Conservation (phyloP, 2,888 invertebrate genomes). For the Acrobasis repandana region DNA sequence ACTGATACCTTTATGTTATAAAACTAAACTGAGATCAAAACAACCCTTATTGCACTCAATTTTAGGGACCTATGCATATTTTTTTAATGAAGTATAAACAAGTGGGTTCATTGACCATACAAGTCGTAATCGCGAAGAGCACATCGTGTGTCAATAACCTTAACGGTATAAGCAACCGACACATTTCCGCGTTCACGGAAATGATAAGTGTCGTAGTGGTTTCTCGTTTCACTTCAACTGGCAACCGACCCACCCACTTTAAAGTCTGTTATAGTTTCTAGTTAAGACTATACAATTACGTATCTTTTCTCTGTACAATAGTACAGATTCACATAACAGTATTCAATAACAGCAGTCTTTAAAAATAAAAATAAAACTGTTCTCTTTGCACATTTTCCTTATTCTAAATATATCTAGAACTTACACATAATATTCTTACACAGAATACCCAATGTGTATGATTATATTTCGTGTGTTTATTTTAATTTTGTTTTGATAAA, state of each 20-base stretch:
- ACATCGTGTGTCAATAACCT: conserved; percentile 1
- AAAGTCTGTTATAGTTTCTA: conserved; percentile 19
- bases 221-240: conserved; percentile 7
- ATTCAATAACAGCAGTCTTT: too few species aligned
- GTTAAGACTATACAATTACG: not conserved
- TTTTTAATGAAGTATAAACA: too few species aligned
- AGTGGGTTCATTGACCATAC: not conserved
- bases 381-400: not conserved
- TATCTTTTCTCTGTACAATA: not conserved
- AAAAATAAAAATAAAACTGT: not conserved
- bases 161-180: not conserved
- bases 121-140: not conserved
- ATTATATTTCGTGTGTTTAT: too few species aligned
- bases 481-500: not conserved
- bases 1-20: too few species aligned
- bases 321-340: not conserved
- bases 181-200: not conserved
- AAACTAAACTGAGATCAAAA: too few species aligned
- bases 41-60: too few species aligned
- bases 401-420: too few species aligned
- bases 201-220: not conserved
- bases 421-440: too few species aligned
- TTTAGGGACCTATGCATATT: too few species aligned
- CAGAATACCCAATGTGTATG: too few species aligned
- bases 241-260: conserved; percentile 29